Base-by-base conservation (phyloP, 2,888 invertebrate species). In the Halictus quadricinctus region DNA sequence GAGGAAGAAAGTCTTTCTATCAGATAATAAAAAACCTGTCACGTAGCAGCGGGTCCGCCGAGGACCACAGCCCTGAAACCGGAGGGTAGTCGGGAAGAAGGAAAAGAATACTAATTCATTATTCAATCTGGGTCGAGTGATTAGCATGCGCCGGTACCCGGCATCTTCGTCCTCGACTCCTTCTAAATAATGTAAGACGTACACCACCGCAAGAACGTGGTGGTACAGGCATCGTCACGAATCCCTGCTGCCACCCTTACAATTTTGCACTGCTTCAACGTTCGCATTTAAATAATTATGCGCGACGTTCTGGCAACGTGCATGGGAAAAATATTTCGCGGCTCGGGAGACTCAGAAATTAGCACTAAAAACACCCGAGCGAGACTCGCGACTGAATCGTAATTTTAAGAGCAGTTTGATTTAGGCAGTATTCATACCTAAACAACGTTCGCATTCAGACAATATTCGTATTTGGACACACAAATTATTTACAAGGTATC, bases 21-120 rank as follows among this genome's bases (percentile, higher is more conserved):
- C 95, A 94, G 95, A 95, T 96, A 96, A 96, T 94, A 95, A 95
- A 96, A 96, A 95, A 95, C 95, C 94, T 94, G 93, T 93, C 93
- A 94, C 94, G 95, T 95, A 93, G 94, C 92, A 83, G 76, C 85
- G 80, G 87, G 81, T 91, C 92, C 92, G 93, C 90, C 90, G 92
- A 89, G 90, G 87, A 89, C 88, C 90, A 87, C 88, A 83, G 80
- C 85, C 75, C 72, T 89, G 84, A 88, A 86, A 66, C 88, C 83
- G 88, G 95, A 95, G 94, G 95, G 95, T 91, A 87, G 85, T 81
- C 84, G 85, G 88, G 89, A 90, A 90, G 90, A 92, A 93, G 91
- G 95, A 93, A 95, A 95, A 95, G 95, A 95, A 95, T 95, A 95
- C 95, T 95, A 95, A 95, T 96, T 96, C 95, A 95, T 96, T 96